Evolutionary conservation across 1,140 invertebrate species (phyloP), one percentile per base, ranked within the genome.

Genomic region (Ceratosolen solmsi): DNA sequence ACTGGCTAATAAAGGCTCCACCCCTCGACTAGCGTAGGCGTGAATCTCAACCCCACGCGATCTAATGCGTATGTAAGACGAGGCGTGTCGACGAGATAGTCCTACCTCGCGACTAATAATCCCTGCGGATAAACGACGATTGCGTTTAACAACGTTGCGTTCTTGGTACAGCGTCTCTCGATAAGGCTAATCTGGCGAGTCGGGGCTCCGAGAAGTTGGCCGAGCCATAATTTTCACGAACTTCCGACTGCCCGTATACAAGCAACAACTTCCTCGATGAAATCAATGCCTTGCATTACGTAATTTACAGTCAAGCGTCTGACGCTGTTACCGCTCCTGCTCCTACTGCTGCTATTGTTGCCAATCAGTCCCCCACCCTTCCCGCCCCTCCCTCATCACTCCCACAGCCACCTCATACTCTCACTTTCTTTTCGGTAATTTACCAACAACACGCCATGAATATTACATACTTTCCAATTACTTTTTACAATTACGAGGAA

Each of bases 141-240:
- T 68, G 20, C 33, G 22, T 33, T 33, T 38, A 68, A 51, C 70
- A 65, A 38, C 46, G 2, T n/a, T 27, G 56, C 78, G 33, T 80
- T 80, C 78, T 36, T 33, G 70, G 68, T 72, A 80, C 72, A 58
- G 15, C 65, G 51, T 30, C 51, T 70, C 25, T 70, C 65, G 77
- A 79, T 79, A 79, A 79, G 49, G 65, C 51, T 79, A 79, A 71
- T 79, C 77, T 71, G 13, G 36, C n/a, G 20, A 17, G 41, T 25
- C 70, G 33, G 70, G 22, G 36, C n/a, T 46, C 56, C 20, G 38
- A 49, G 58, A 63, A 46, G 25, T 63, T 41, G 58, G 15, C 41
- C 41, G 41, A 9, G 30, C 54, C 13, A 33, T 30, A 49, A 75
- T 75, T 75, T 75, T 75, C 56, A 41, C n/a, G 9, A 60, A 60